Evolutionary conservation across 1,140 invertebrate species (phyloP), one percentile per base, ranked within the genome.

Genomic region (Adoxophyes honmai): DNA sequence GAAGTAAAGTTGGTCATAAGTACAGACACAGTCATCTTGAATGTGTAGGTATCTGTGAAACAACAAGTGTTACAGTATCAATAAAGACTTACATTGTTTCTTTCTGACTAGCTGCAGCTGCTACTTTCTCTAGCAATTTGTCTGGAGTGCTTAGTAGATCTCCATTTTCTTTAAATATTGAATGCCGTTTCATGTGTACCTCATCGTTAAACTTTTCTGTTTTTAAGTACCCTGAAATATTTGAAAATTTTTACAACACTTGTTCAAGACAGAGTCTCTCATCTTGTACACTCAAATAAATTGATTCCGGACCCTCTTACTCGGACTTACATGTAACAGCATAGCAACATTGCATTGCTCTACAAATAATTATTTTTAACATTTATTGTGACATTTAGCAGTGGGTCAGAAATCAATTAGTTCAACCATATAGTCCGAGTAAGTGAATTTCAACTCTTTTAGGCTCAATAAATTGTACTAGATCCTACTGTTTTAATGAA

Each of bases 161-260:
- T 77, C 76, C 76, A 57, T 62, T 55, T 21, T 55, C 55, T 42
- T 64, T 34, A 67, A 61, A 81, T 5, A 56, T 33, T 6, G 55
- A 57, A 57, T 79, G 64, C 21, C 59, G 62, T 2, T 54, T 57
- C 69, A 79, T 66, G 35, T 84, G 70, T 11, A 52, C 59, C 28
- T 63, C 64, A 55, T 83, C 78, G 62, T 77, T 64, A 57, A 72
- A 86, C 33, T 34, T 35, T 38, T 55, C 11, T 10, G 73, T 73
- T 64, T 70, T 75, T 16, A 71, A 48, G 54, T 64, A 64, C 39
- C 56, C 70, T 74, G 61, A 1, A 66, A 68, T 38, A 39, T 52
- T 28, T 8, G 11, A 48, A 48, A 11, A 1, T n/a, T n/a, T n/a
- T n/a, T n/a, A n/a, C n/a, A 1, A 48, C 18, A 36, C 8, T 10